phyloP scores from a whole-genome alignment of 2,888 invertebrate genomes.

The Orthosia gracilis region DNA sequence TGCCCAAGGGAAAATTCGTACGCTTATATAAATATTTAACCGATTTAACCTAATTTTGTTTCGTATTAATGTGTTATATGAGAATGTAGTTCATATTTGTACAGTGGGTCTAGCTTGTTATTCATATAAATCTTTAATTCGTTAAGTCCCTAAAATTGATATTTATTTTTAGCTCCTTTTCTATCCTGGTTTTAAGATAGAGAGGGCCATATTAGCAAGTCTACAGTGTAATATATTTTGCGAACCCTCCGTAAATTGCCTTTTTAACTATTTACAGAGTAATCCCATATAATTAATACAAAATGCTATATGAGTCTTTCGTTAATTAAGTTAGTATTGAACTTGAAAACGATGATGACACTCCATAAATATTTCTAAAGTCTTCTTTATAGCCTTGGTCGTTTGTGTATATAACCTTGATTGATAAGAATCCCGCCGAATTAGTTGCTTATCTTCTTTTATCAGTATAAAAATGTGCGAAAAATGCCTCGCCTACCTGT shows the following conservation, averaged over 20 bases:
- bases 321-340: constrained; percentile 5
- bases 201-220: constrained; percentile 16
- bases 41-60: constrained; percentile 7
- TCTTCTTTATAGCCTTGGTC: constrained; percentile 32
- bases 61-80: constrained; percentile 4
- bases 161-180: constrained; percentile 2
- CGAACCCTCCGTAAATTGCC: constrained; percentile 6
- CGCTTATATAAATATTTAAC: constrained; percentile 17
- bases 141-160: background rate
- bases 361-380: constrained; percentile 12
- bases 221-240: background rate
- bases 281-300: background rate
- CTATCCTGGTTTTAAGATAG: background rate
- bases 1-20: constrained; percentile 46
- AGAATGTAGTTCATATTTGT: background rate
- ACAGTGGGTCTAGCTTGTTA: background rate
- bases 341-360: constrained; percentile 9
- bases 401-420: constrained; percentile 38
- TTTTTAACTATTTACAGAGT: constrained; percentile 27
- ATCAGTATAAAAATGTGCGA: constrained; percentile 34
- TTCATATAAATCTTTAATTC: background rate
- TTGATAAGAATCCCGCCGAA: constrained; percentile 48
- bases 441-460: constrained; percentile 36
- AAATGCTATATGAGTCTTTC: background rate
- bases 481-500: constrained; percentile 12